phyloP scores from a whole-genome alignment of 1,140 invertebrate species.

The Daktulosphaira vitifoliae region DNA sequence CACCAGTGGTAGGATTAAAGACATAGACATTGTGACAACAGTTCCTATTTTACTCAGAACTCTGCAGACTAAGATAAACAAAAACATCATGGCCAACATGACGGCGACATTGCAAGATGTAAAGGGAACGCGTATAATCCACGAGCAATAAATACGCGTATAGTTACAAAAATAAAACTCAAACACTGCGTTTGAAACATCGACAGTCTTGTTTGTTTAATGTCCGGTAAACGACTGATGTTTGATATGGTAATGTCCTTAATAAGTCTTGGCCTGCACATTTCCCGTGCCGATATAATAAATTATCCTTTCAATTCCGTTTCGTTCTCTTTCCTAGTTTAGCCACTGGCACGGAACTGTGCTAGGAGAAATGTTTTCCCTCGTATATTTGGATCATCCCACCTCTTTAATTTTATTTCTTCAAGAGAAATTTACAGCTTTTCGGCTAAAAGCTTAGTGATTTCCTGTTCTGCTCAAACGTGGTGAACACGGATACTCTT shows the following conservation, averaged over 20 bases:
- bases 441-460: constrained; percentile 5
- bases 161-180: background rate
- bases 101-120: no score
- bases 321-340: no score
- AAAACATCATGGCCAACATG: background rate
- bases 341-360: no score
- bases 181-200: background rate
- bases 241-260: background rate
- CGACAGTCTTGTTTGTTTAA: constrained; percentile 8
- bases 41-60: no score
- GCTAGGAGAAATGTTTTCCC: no score
- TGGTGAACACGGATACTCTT: constrained; percentile 23
- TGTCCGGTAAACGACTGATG: constrained; percentile 7
- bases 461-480: constrained; percentile 1
- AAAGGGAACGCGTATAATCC: background rate
- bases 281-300: background rate
- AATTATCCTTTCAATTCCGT: no score
- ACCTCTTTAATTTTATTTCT: no score
- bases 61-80: background rate
- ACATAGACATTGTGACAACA: no score
- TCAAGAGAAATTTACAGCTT: constrained; percentile 1
- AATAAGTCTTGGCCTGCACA: no score
- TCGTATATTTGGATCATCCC: no score
- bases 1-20: no score
- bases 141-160: background rate